Base-by-base conservation (phyloP, 2,113 vertebrate genomes). In the Callospermophilus lateralis region DNA sequence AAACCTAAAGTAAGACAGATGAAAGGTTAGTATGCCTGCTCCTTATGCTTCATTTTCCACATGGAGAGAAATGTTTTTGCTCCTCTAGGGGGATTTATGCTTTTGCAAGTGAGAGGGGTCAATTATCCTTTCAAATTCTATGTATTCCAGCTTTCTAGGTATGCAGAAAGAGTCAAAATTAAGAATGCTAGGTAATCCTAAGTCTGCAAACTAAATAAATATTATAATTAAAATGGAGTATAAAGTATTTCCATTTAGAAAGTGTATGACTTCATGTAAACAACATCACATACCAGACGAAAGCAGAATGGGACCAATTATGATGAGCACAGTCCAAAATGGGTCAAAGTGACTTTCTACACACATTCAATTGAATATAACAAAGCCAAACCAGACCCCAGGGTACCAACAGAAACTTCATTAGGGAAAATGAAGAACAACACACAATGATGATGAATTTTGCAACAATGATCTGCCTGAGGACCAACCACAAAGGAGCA, bases 381-480 rank as follows among this genome's bases (percentile, higher is more conserved):
- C 20, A 48, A 34, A 93, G 78, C 42, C 84, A 84, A 80, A 76
- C 26, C 51, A 94, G 89, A 93, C 34, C 37, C 55, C 42, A 76
- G 19, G 42, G 77, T 39, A 70, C 45, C 63, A 68, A 86, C 2
- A 73, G 67, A 34, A 96, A 78, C 48, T 90, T 92, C 70, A 81
- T 92, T 81, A 96, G 88, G 26, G 90, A 90, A 93, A 95, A 93
- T 84, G 90, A 81, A 94, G 37, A 92, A 94, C 70, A 79, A 65
- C 39, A 68, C 8, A 28, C 37, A 55, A 39, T 37, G 63, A 61
- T 76, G 32, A 95, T 84, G 92, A 95, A 87, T 84, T 51, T 77
- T 53, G 37, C 67, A 92, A 61, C 28, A 94, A 48, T 89, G 61
- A 89, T 77, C 32, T 93, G 32, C 72, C 88, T 42, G 42, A 86